Base-by-base conservation (phyloP, 1,140 invertebrate species). In the Steinernema khuongi region DNA sequence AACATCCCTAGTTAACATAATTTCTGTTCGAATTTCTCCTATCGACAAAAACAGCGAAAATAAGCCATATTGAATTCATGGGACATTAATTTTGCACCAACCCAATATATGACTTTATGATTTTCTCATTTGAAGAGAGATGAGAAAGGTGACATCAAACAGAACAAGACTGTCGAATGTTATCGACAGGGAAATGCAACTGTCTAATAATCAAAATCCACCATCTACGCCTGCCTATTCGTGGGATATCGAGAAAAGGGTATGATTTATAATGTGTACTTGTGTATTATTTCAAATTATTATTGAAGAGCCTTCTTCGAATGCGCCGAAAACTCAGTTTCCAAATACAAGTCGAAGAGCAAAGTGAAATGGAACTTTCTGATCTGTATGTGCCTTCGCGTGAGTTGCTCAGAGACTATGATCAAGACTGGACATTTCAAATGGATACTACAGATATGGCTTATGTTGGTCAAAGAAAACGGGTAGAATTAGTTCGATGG, bases 401-500 rank as follows among this genome's bases (percentile, higher is more conserved):
- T 22, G 19, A 60, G 14, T 60, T 60, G 50, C 50, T 60, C 50
- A 60, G 50, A 22, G 50, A 60, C 7, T 14, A 60, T 22, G 50
- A 60, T 22, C 50, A 60, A 60, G 50, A 60, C 19, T 60, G 50
- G 50, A 60, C 50, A 4, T 60, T 60, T 4, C 50, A 60, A 11
- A 60, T 60, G 50, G 81, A 81, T 31, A 72, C 80, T 7, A 72
- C 70, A 0, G 80, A 81, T 66, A 36, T 81, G 18, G 80, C 80
- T 19, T 81, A 82, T 44, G 69, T 76, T 19, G 80, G 79, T 0
- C 81, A 81, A 36, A 36, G 79, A 36, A 84, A 85, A 73, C 73
- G 82, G 33, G 82, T 84, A 19, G 82, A 84, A 79, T 71, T 84
- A 17, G 80, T 84, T 26, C 78, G 83, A 26, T 84, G 82, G 82